Evolutionary conservation across 2,797 vertebrate genomes (phyloP).

Genomic region (Mormyrus hasselquistii): DNA sequence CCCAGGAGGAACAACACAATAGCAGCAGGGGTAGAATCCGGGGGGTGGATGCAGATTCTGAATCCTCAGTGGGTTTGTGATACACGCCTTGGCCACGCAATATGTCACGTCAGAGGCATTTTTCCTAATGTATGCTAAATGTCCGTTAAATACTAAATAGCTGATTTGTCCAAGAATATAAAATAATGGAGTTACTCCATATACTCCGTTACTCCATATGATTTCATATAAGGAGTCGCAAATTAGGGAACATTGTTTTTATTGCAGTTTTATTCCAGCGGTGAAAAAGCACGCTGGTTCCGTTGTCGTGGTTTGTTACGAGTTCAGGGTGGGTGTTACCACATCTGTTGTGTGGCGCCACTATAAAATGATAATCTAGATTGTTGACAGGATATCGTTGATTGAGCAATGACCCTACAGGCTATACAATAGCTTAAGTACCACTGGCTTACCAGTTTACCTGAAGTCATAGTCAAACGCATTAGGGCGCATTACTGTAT

Average conservation of each 20-base stretch:
- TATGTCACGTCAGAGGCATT: not conserved
- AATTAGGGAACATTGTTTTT: not conserved
- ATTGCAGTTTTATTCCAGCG: no score
- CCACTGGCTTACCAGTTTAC: not conserved
- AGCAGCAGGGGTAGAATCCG: slow-evolving; percentile 16
- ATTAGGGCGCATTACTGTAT: not conserved
- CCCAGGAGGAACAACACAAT: slow-evolving; percentile 46
- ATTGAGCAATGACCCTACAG: not conserved
- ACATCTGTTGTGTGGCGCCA: not conserved
- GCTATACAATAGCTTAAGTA: not conserved
- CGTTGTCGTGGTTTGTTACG: not conserved
- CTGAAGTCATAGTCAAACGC: not conserved
- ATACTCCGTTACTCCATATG: not conserved
- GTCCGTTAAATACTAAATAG: not conserved
- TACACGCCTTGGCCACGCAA: not conserved
- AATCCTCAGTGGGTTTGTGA: not conserved
- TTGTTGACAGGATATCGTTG: not conserved
- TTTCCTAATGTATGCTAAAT: not conserved
- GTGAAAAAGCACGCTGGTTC: not conserved
- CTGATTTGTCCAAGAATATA: not conserved
- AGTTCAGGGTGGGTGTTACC: not conserved
- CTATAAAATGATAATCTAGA: not conserved
- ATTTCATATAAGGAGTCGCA: not conserved
- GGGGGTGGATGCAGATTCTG: not conserved
- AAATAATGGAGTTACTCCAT: not conserved